Evolutionary conservation across 2,113 vertebrate species (phyloP), one percentile per base, ranked within the genome.

Genomic region (Cebidichthys violaceus): DNA sequence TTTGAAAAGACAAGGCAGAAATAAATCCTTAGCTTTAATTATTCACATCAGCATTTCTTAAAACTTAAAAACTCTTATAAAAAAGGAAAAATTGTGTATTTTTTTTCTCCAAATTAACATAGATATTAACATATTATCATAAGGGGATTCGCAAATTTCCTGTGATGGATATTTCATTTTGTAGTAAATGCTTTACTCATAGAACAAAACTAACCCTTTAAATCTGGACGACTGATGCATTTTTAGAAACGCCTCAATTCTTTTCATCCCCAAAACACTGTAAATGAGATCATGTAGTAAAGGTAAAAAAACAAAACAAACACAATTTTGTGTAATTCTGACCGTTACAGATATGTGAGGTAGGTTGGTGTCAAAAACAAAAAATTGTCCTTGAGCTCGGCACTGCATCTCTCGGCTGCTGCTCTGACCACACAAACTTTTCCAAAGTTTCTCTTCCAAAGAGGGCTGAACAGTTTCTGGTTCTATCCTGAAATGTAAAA

Each of bases 401-500:
- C 1, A 35, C 9, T 35, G 1, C 13, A 15, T 33, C 37, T 62
- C 14, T 45, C 2, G 29, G 39, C 15, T 9, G 43, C 57, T 18
- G 27, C 7, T 41, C 37, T 60, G 29, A 59, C 39, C 50, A 17
- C 29, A 29, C 41, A 75, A 35, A 57, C n/a, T n/a, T 27, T 18
- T 50, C 57, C 4, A n/a, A 10, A 6, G 57, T 45, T 31, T 55
- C 22, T 52, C 39, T 33, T 33, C 31, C 37, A 59, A 59, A 27
- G 50, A 39, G 2, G 14, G 3, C 9, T 4, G 60, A 8, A 79
- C 1, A 15, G 64, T 37, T 43, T 79, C 59, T 60, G 39, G 24
- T 22, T 73, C 33, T 33, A 33, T 33, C 33, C 50, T 69, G 24
- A 70, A 75, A 68, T 57, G n/a, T 71, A 33, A 54, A 47, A 47